Conservation (phyloP, 2,113 vertebrate species). For the Podocnemis expansa region DNA sequence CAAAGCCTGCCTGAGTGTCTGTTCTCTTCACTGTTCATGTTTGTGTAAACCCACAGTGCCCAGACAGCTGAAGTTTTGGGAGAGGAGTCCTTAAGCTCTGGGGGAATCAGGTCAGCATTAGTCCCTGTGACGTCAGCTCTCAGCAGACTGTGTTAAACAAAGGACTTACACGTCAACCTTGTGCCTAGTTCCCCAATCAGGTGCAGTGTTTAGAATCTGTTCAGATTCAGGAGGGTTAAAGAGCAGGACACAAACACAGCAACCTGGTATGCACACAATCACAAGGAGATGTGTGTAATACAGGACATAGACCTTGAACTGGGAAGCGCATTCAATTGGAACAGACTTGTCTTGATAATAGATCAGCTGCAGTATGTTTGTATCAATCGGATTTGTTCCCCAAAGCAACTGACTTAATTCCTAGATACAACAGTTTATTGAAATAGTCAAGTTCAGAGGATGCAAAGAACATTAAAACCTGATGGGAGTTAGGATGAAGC, state of each 20-base stretch:
- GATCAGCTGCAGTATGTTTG: background rate
- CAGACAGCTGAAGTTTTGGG: background rate
- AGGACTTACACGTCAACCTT: too few relatives aligned
- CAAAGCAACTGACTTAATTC: background rate
- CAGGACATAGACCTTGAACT: background rate
- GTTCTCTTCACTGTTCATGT: background rate
- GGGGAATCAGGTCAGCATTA: background rate
- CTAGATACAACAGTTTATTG: background rate
- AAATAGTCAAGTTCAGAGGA: background rate
- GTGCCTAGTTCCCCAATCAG: too few relatives aligned
- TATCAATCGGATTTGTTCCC: background rate
- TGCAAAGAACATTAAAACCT: background rate
- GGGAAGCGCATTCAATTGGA: conserved; percentile 2
- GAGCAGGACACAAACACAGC: too few relatives aligned
- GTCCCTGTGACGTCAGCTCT: background rate
- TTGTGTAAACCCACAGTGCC: background rate
- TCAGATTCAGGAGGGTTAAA: too few relatives aligned
- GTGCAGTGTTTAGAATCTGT: too few relatives aligned
- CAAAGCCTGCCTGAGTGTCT: background rate
- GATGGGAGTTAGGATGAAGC: background rate
- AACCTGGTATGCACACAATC: too few relatives aligned
- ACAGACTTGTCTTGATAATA: background rate
- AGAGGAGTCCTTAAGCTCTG: background rate
- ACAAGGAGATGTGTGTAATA: too few relatives aligned
- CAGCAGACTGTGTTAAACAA: background rate